Conservation (phyloP, 2,113 vertebrate genomes). For the Odocoileus virginianus region DNA sequence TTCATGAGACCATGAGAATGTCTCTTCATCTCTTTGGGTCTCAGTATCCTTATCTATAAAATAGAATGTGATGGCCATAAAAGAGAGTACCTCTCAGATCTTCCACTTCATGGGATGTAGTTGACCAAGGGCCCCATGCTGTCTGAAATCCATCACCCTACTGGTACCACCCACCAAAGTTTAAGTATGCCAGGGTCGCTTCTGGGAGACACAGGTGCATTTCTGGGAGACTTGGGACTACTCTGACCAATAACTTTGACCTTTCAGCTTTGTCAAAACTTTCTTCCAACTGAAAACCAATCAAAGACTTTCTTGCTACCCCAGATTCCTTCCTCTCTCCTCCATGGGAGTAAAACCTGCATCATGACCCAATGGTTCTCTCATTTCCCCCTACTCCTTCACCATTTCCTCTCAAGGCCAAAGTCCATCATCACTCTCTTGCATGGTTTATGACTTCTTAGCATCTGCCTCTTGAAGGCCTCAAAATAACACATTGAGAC, state of each 20-base stretch:
- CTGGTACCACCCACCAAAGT: not conserved
- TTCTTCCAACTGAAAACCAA: not conserved
- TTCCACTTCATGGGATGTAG: not conserved
- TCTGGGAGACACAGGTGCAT: not conserved
- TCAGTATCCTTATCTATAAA: not conserved
- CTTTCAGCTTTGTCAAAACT: not conserved
- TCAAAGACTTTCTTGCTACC: not conserved
- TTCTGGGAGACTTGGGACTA: not conserved
- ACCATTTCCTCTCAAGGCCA: not conserved
- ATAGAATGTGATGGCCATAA: not conserved
- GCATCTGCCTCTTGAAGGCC: not conserved
- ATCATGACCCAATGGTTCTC: not conserved
- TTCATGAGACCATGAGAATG: not conserved
- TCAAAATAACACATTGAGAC: not conserved
- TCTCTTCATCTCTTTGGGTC: not conserved
- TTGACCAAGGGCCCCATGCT: not conserved
- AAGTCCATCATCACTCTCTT: not conserved
- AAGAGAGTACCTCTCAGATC: not conserved
- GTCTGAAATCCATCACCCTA: not conserved
- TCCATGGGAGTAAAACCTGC: rapidly evolving
- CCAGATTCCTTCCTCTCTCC: not conserved
- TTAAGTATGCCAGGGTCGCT: not conserved
- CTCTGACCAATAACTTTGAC: not conserved
- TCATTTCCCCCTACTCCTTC: not conserved
- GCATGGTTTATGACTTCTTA: not conserved